Base-by-base conservation (phyloP, 2,113 vertebrate genomes). In the Eretmochelys imbricata region DNA sequence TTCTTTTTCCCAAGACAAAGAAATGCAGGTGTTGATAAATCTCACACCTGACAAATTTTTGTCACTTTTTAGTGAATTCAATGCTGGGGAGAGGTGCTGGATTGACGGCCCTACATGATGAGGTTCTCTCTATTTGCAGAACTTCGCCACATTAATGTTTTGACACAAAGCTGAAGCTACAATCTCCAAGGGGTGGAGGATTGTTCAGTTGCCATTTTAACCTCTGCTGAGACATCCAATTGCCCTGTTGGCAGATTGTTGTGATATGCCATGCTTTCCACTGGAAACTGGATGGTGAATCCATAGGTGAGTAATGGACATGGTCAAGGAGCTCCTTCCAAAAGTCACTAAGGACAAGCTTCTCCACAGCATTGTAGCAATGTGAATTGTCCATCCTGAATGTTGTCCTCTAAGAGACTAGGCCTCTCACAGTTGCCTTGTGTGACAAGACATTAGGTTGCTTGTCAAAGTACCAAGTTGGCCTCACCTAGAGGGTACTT, bases 341-440 rank as follows among this genome's bases (percentile, higher is more conserved):
- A 14, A 48, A 8, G 3, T 8, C 49, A 55, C 38, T 2, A 76
- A 25, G 38, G 25, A 80, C 9, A 0, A 1, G 46, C 11, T 50
- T 17, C 35, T 17, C 57, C 42, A 10, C 49, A 20, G 24, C 54
- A 22, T 78, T 1, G 35, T 69, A 38, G 6, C 5, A 75, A 75
- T 75, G 9, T 75, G 4, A 0, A 22, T 4, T 50, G 48, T 29
- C 24, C 11, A 1, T 3, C 54, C 42, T 27, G 19, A 0, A 48
- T 89, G 49, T 53, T 4, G 62, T 62, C 16, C 53, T 38, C 42
- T 59, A 51, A n/a, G 14, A 24, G 31, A 51, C 35, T 24, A 38
- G 46, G 69, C 31, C 38, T 54, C 1, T 7, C 16, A 38, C 20
- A 20, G 7, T 10, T 17, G 46, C 54, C 11, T 42, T 57, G 25